A percentile compares a stretch with the other conserved stretches of the same genome.
These are phyloP conservation scores for Andrena hattorfiana DNA, from an alignment of 2,888 invertebrate genomes.

Conservation along the genomic window DNA sequence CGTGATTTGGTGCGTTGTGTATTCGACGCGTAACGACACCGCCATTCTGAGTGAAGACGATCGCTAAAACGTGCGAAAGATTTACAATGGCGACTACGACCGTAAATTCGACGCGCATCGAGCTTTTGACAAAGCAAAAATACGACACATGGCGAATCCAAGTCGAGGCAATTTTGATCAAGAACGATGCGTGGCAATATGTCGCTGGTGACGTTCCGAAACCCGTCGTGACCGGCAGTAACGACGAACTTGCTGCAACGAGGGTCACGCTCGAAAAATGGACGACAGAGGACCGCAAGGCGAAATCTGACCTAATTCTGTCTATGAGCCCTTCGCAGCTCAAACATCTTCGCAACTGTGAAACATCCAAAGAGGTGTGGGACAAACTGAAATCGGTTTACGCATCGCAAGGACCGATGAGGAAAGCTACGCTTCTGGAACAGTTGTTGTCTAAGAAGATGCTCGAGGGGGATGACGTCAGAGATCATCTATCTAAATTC, in stretches of 20 bases:
- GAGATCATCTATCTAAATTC: neutral
- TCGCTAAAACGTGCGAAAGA: too few species aligned
- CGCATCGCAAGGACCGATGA: conserved; percentile 6
- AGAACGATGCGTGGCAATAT: conserved; percentile 13
- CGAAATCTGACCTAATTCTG: conserved; percentile 10
- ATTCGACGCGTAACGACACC: too few species aligned
- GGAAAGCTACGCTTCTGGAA: conserved; percentile 10
- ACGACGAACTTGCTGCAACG: neutral
- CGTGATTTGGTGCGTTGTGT: too few species aligned
- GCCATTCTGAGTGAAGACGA: too few species aligned
- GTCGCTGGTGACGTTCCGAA: neutral
- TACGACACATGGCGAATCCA: conserved; percentile 21
- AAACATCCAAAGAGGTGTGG: conserved; percentile 16
- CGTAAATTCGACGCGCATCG: neutral
- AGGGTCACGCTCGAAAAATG: neutral
- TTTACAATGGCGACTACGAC: too few species aligned
- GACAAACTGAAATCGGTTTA: neutral
- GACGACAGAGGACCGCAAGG: conserved; percentile 4
- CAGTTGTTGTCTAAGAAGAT: neutral
- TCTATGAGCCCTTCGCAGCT: neutral
- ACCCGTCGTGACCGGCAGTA: too few species aligned
- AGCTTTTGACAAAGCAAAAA: neutral
- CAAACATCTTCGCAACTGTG: neutral
- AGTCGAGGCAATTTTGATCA: neutral
- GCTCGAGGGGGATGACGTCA: conserved; percentile 5